phyloP scores from a whole-genome alignment of 2,888 invertebrate genomes.

The Halictus quadricinctus region DNA sequence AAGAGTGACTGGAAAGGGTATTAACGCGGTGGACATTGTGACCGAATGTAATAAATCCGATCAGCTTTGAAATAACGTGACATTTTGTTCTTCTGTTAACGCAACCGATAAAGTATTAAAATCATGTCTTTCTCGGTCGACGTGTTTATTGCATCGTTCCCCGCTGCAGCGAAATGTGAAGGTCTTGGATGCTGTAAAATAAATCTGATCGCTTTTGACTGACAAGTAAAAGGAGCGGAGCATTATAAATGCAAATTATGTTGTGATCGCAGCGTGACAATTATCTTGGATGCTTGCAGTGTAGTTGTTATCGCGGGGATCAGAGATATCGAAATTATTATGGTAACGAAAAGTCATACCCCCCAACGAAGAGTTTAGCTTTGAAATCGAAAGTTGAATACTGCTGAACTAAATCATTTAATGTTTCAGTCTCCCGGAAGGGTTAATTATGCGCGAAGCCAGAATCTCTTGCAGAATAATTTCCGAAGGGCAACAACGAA shows the following conservation, averaged over 20 bases:
- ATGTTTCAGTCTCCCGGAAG: background rate
- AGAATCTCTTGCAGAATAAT: background rate
- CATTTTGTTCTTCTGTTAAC: conserved; percentile 2
- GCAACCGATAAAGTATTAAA: background rate
- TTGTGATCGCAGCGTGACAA: background rate
- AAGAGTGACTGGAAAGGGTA: background rate
- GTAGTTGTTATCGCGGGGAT: background rate
- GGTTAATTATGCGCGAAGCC: background rate
- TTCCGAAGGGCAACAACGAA: background rate
- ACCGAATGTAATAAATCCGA: background rate
- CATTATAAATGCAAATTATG: conserved; percentile 23
- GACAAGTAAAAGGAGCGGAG: conserved; percentile 11
- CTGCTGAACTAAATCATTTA: background rate
- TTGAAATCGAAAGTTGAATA: background rate
- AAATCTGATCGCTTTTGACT: conserved; percentile 26
- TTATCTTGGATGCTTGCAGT: background rate
- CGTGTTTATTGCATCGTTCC: conserved; percentile 26
- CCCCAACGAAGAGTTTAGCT: background rate
- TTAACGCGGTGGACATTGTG: background rate
- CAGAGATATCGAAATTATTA: no score
- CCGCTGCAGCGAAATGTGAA: conserved; percentile 34
- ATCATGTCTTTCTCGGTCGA: conserved; percentile 4
- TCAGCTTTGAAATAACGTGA: background rate
- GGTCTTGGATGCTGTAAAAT: conserved; percentile 24
- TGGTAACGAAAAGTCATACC: background rate